Evolutionary conservation across 2,113 vertebrate species (phyloP).

Genomic region (Kobus ellipsiprymnus): DNA sequence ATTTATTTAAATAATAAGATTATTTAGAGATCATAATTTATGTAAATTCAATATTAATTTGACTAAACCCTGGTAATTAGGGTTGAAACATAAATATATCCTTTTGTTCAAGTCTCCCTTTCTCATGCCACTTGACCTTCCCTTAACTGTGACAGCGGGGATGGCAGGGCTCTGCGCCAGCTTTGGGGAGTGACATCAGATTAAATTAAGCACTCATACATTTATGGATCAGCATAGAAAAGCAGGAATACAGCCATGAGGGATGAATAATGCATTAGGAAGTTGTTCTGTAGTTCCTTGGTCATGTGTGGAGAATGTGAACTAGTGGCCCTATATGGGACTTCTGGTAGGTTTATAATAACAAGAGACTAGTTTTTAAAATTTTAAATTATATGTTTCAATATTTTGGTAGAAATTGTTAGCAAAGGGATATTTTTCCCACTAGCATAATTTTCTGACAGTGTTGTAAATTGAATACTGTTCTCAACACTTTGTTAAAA

Average conservation of each 20-base stretch:
- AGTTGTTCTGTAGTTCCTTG: slow-evolving; percentile 58
- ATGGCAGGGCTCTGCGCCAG: not conserved
- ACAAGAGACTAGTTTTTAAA: not conserved
- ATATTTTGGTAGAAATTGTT: not conserved
- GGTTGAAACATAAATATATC: slow-evolving; percentile 37
- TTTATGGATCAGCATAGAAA: slow-evolving; percentile 74
- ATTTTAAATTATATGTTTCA: not conserved
- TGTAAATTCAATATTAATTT: slow-evolving; percentile 79
- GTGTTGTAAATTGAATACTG: not conserved
- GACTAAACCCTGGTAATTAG: slow-evolving; percentile 59
- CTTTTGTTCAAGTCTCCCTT: slow-evolving; percentile 43
- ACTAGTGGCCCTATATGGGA: slow-evolving; percentile 48
- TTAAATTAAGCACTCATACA: slow-evolving; percentile 76
- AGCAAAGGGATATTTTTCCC: not conserved
- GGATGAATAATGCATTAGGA: slow-evolving; percentile 75
- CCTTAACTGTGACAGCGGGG: slow-evolving; percentile 37
- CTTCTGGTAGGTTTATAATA: not conserved
- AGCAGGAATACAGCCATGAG: slow-evolving; percentile 55
- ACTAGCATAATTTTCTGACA: not conserved
- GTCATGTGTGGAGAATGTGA: slow-evolving; percentile 57
- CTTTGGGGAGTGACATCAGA: slow-evolving; percentile 74
- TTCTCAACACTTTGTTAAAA: not conserved
- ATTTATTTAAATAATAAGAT: slow-evolving; percentile 75
- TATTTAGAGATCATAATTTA: slow-evolving; percentile 52
- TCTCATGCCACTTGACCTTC: slow-evolving; percentile 46